phyloP scores from a whole-genome alignment of 2,797 vertebrate species.

The Heteromormyrus szaboi region DNA sequence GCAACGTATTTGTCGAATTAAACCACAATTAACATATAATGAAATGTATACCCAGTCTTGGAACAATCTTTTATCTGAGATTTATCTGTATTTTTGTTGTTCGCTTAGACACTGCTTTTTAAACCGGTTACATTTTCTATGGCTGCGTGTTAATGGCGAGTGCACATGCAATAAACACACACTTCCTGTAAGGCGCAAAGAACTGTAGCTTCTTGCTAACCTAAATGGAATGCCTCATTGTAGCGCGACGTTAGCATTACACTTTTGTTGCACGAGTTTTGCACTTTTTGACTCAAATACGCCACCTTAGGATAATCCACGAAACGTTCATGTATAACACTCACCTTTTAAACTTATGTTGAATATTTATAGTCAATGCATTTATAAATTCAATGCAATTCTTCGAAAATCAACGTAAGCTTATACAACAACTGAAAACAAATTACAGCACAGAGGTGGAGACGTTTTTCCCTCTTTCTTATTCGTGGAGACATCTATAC shows the following conservation, averaged over 20 bases:
- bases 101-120: background rate
- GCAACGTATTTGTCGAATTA: background rate
- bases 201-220: background rate
- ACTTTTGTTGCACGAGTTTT: conserved; percentile 24
- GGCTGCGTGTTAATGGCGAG: background rate
- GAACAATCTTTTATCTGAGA: background rate
- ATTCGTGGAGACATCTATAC: conserved; percentile 20
- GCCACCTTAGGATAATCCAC: background rate
- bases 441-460: conserved; percentile 22
- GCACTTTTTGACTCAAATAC: conserved; percentile 16
- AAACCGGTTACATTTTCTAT: background rate
- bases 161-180: background rate
- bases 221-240: background rate
- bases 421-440: conserved; percentile 26
- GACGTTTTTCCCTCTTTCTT: conserved; percentile 26
- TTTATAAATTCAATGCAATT: background rate
- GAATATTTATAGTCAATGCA: background rate
- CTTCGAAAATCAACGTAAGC: conserved; percentile 12
- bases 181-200: background rate
- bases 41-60: background rate
- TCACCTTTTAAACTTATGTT: conserved; percentile 21
- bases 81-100: background rate
- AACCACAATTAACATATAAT: background rate
- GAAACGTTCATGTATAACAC: background rate
- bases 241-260: conserved; percentile 1